Percentiles rank a stretch among this genome's conserved stretches.
These are phyloP conservation scores for Corynorhinus townsendii DNA, from an alignment of 2,113 vertebrate species.

Conservation along the genomic window DNA sequence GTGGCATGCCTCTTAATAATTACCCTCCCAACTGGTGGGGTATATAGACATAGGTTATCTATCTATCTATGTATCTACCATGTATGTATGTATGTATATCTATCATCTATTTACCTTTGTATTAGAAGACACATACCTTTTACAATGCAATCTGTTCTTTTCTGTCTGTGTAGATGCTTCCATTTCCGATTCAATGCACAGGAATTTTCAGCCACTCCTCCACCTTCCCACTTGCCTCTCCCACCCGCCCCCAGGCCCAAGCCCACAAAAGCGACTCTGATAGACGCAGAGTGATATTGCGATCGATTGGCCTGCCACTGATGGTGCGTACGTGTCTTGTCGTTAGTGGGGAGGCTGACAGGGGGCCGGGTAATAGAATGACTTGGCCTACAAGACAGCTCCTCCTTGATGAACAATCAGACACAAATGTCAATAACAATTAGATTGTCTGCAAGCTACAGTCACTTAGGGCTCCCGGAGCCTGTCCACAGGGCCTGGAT, in stretches of 20 bases:
- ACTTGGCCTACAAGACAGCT: conserved; percentile 78
- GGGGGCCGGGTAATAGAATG: conserved; percentile 78
- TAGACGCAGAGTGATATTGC: conserved; percentile 66
- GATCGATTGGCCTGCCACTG: conserved; percentile 76
- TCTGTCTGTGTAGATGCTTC: not conserved
- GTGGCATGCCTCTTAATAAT: not conserved
- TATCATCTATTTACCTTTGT: not conserved
- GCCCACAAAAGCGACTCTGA: conserved; percentile 31
- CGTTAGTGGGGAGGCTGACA: conserved; percentile 70
- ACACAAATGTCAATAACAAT: conserved; percentile 89
- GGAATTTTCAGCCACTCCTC: not conserved
- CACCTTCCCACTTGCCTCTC: not conserved
- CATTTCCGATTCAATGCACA: not conserved
- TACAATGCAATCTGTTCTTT: not conserved
- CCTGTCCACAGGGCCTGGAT: conserved; percentile 76
- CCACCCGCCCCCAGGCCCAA: not conserved
- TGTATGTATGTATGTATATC: not conserved
- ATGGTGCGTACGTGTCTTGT: not conserved
- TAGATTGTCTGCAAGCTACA: conserved; percentile 84
- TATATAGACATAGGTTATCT: not conserved
- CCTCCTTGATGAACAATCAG: conserved; percentile 84
- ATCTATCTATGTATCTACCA: not conserved
- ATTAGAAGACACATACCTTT: not conserved
- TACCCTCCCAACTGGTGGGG: not conserved
- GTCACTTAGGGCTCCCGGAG: conserved; percentile 85